These are phyloP conservation scores for Parauchenoglanis punctatus DNA, from an alignment of 2,797 vertebrate genomes.

Conservation along the genomic window DNA sequence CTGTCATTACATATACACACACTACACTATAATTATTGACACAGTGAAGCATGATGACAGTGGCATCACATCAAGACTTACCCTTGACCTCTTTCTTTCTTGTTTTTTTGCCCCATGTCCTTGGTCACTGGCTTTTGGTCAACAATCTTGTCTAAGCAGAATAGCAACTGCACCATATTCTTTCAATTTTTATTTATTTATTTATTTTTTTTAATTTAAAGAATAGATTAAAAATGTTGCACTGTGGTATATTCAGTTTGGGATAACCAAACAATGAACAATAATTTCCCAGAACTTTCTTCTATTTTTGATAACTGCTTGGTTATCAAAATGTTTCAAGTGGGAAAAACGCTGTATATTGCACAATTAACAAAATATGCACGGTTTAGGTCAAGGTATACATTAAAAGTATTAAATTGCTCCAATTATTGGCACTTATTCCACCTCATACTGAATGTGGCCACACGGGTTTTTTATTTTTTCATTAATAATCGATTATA, in stretches of 20 bases:
- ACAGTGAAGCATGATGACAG: not conserved
- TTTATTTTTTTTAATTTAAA: too few species aligned
- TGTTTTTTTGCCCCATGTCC: not conserved
- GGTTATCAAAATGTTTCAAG: not conserved
- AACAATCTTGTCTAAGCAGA: not conserved
- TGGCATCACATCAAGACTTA: not conserved
- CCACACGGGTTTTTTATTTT: not conserved
- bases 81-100: not conserved
- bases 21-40: not conserved
- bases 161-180: not conserved
- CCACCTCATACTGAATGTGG: not conserved
- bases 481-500: not conserved
- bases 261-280: not conserved
- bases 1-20: not conserved
- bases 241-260: not conserved
- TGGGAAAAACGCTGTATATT: not conserved
- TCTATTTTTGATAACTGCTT: not conserved
- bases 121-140: not conserved
- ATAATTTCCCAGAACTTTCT: not conserved
- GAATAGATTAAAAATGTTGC: not conserved
- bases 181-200: not conserved
- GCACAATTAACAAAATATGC: not conserved
- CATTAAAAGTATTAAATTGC: not conserved
- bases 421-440: not conserved
- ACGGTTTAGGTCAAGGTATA: not conserved